Percentiles rank a stretch among this genome's conserved stretches.
Conservation (phyloP, 1,140 invertebrate genomes). For the Diorhabda elongata region DNA sequence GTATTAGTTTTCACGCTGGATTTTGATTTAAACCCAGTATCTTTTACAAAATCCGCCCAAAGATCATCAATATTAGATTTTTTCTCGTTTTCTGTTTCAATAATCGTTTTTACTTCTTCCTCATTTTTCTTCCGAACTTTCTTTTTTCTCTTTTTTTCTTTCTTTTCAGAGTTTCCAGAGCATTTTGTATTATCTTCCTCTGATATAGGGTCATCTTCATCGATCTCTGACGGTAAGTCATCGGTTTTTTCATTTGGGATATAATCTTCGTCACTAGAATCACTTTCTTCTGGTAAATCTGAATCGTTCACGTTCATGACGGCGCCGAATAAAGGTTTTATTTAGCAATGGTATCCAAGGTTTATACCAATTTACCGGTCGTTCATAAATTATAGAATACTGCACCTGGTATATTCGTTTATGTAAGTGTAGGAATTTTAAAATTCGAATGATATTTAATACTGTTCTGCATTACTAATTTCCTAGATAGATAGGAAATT, state of each 20-base stretch:
- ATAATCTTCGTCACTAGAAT: slow-evolving; percentile 52
- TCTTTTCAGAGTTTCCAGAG: slow-evolving; percentile 31
- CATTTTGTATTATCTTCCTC: slow-evolving; percentile 34
- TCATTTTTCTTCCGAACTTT: slow-evolving; percentile 17
- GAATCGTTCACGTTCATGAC: slow-evolving; percentile 29
- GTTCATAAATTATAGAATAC: too few relatives aligned
- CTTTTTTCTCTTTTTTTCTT: slow-evolving; percentile 32
- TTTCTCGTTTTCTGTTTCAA: slow-evolving; percentile 50
- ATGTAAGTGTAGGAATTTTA: too few relatives aligned
- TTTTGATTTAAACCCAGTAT: slow-evolving; percentile 56
- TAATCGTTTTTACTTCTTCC: slow-evolving; percentile 22
- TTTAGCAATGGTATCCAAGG: too few relatives aligned
- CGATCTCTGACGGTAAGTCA: slow-evolving; percentile 50
- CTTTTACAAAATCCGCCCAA: slow-evolving; percentile 71
- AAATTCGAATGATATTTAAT: too few relatives aligned
- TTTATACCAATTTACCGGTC: too few relatives aligned
- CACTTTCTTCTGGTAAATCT: slow-evolving; percentile 41
- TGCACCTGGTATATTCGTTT: too few relatives aligned
- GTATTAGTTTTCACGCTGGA: slow-evolving; percentile 13
- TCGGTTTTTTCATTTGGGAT: slow-evolving; percentile 45
- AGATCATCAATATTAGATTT: slow-evolving; percentile 66
- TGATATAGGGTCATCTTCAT: slow-evolving; percentile 44
- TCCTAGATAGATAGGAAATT: too few relatives aligned
- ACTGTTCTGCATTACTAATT: too few relatives aligned
- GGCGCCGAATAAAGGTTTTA: too few relatives aligned